Percentiles rank a stretch among this genome's conserved stretches.
phyloP scores from a whole-genome alignment of 2,113 vertebrate genomes.

The Lethenteron reissneri region DNA sequence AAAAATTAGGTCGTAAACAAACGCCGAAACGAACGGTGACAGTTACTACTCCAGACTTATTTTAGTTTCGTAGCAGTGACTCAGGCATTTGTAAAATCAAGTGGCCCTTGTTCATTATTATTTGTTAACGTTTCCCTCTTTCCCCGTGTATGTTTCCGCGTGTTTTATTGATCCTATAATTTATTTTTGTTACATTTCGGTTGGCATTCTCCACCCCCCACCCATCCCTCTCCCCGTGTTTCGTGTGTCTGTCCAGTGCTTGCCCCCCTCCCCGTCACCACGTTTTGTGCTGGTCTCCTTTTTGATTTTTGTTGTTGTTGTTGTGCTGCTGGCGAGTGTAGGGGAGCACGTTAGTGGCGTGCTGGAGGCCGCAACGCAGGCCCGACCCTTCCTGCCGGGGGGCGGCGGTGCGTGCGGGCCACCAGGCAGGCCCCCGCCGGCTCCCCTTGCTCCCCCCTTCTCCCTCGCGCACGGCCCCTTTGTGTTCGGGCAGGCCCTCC shows the following conservation, averaged over 20 bases:
- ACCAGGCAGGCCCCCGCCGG: neutral
- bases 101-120: too few species aligned
- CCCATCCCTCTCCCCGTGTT: conserved; percentile 8
- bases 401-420: neutral
- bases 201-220: conserved; percentile 8
- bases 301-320: conserved; percentile 26
- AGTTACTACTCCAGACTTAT: too few species aligned
- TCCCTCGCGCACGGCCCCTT: conserved; percentile 99
- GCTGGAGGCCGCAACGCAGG: conserved; percentile 95
- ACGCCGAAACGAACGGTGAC: too few species aligned
- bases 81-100: too few species aligned
- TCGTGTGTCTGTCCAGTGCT: conserved; percentile 11
- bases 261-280: conserved; percentile 15
- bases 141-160: conserved; percentile 10
- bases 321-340: conserved; percentile 88
- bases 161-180: conserved; percentile 16
- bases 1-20: too few species aligned
- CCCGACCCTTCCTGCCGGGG: conserved; percentile 84
- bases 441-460: conserved; percentile 35
- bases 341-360: conserved; percentile 98
- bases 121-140: too few species aligned
- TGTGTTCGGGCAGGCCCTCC: conserved; percentile 87
- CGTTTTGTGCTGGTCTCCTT: conserved; percentile 13
- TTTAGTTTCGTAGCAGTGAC: too few species aligned
- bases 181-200: conserved; percentile 11